These are phyloP conservation scores for Illadopsis cleaveri DNA, from an alignment of 2,113 vertebrate species.

Conservation along the genomic window DNA sequence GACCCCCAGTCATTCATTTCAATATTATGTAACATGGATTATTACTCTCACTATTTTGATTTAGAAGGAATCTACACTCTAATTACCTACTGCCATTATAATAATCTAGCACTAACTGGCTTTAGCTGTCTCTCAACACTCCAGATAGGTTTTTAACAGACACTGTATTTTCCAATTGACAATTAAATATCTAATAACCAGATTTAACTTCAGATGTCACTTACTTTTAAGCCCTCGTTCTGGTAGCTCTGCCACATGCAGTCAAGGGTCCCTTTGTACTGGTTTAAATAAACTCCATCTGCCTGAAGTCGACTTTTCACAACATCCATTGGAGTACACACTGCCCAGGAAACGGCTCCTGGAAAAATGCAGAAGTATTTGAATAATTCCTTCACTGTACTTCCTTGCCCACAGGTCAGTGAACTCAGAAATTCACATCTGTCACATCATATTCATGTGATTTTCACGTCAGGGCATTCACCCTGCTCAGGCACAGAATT, in stretches of 20 bases:
- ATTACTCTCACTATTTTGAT: not conserved
- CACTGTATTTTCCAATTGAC: not conserved
- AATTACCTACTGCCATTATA: not conserved
- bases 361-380: constrained; percentile 35
- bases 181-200: not conserved
- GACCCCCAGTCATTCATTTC: not conserved
- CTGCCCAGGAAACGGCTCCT: constrained; percentile 96
- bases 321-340: constrained; percentile 91
- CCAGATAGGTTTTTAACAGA: not conserved
- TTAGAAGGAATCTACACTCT: not conserved
- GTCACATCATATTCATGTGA: not conserved
- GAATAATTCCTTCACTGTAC: not conserved
- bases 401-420: not conserved
- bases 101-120: not conserved
- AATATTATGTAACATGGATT: not conserved
- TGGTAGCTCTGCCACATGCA: constrained; percentile 90
- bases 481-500: not conserved
- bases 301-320: constrained; percentile 96
- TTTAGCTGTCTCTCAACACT: not conserved
- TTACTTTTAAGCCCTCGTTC: constrained; percentile 90
- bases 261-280: constrained; percentile 88
- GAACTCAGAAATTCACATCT: not conserved
- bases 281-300: constrained; percentile 85
- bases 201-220: not conserved
- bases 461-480: not conserved